Conservation (phyloP, 2,797 vertebrate genomes). For the Smutsia gigantea region DNA sequence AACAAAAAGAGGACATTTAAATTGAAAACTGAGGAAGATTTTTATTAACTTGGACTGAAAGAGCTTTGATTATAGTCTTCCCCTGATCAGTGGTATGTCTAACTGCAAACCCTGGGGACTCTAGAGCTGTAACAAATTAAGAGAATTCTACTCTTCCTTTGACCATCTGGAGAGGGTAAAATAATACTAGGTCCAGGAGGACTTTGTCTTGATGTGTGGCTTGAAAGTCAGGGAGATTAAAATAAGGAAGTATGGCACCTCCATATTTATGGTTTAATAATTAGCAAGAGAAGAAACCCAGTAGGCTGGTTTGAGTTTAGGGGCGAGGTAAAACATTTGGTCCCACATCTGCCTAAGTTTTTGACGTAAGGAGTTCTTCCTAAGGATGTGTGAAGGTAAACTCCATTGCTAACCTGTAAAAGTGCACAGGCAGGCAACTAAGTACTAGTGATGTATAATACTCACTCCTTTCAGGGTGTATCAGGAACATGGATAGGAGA, state of each 20-base stretch:
- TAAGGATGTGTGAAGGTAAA: neutral
- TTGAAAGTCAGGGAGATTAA: slow-evolving; percentile 9
- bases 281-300: slow-evolving; percentile 10
- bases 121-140: slow-evolving; percentile 6
- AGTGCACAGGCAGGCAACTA: neutral
- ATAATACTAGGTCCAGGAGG: neutral
- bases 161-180: slow-evolving; percentile 13
- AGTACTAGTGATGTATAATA: neutral
- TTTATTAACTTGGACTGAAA: slow-evolving; percentile 13
- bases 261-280: neutral
- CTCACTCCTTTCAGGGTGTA: neutral
- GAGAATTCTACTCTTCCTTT: neutral
- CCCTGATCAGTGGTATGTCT: neutral
- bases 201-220: slow-evolving; percentile 37
- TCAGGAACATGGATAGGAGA: neutral
- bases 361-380: neutral
- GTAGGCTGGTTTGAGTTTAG: neutral
- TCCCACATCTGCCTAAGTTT: neutral
- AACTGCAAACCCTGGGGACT: neutral
- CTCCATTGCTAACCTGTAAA: neutral
- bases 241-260: neutral
- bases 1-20: slow-evolving; percentile 20
- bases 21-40: neutral
- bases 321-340: neutral
- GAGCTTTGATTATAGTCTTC: slow-evolving; percentile 33